A percentile compares a stretch with the other conserved stretches of the same genome.
phyloP scores from a whole-genome alignment of 2,113 vertebrate genomes.

The Dasypus novemcinctus region DNA sequence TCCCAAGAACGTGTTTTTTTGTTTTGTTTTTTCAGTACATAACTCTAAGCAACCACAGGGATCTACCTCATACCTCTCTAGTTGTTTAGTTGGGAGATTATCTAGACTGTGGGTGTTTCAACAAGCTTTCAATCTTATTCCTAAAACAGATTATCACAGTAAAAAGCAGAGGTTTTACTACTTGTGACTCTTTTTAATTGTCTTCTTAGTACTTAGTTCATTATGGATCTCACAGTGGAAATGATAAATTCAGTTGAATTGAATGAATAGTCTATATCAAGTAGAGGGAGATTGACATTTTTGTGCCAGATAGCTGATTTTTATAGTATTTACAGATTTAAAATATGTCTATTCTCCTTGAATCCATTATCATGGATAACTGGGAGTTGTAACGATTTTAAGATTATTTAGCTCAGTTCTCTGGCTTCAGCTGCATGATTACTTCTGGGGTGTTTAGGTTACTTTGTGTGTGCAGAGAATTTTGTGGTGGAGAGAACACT shows the following conservation, averaged over 20 bases:
- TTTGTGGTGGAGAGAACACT: not conserved
- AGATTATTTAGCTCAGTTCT: constrained; percentile 8
- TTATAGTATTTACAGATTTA: constrained; percentile 36
- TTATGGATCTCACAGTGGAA: not conserved
- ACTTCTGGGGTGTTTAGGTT: constrained; percentile 15
- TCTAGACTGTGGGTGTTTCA: not conserved
- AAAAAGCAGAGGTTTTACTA: constrained; percentile 27
- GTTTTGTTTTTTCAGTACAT: too few species aligned
- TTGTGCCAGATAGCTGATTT: not conserved
- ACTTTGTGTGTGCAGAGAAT: not conserved
- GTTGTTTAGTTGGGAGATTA: not conserved
- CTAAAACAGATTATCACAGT: not conserved
- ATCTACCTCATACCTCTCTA: not conserved
- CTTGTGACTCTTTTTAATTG: not conserved
- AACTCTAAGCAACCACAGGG: too few species aligned
- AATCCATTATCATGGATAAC: not conserved
- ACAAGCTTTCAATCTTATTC: not conserved
- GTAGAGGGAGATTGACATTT: constrained; percentile 35
- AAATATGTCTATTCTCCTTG: not conserved
- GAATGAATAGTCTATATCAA: constrained; percentile 15
- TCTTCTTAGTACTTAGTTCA: constrained; percentile 28
- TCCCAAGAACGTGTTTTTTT: too few species aligned
- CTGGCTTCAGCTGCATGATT: not conserved
- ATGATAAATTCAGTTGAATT: constrained; percentile 13
- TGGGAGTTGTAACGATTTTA: constrained; percentile 17